A percentile compares a stretch with the other conserved stretches of the same genome.
Evolutionary conservation across 2,797 vertebrate genomes (phyloP).

Genomic region (Lateolabrax maculatus): DNA sequence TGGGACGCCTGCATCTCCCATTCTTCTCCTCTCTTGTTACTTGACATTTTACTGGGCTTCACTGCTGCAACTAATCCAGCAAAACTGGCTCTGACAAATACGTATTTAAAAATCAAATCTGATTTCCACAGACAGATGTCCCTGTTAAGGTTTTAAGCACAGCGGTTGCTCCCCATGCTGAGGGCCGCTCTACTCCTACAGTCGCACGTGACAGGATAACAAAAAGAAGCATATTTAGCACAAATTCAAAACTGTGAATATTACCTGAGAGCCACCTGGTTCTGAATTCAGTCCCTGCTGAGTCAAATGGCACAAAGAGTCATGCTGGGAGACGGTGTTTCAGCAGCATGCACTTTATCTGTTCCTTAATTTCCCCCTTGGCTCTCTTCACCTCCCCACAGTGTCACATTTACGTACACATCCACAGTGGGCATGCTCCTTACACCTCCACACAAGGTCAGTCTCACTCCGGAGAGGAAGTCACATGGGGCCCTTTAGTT

Average conservation of each 20-base stretch:
- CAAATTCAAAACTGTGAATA: slow-evolving; percentile 15
- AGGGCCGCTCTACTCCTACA: not conserved
- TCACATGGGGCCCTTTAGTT: slow-evolving; percentile 38
- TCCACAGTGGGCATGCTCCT: not conserved
- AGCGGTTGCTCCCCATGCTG: slow-evolving; percentile 2
- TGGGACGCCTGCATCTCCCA: not conserved
- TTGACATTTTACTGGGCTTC: slow-evolving; percentile 1
- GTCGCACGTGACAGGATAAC: not conserved
- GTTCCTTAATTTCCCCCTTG: slow-evolving; percentile 20
- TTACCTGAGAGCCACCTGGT: slow-evolving; percentile 23
- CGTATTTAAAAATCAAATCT: not conserved
- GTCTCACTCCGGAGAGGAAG: slow-evolving; percentile 38
- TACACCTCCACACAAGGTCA: slow-evolving; percentile 63
- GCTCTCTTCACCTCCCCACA: slow-evolving; percentile 14
- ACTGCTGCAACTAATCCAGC: not conserved
- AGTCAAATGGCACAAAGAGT: slow-evolving; percentile 23
- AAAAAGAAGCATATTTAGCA: not conserved
- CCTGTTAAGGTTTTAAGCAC: not conserved
- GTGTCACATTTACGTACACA: slow-evolving; percentile 20
- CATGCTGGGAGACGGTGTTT: slow-evolving; percentile 18
- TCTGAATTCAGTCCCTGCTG: slow-evolving; percentile 8
- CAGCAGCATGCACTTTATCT: slow-evolving; percentile 17
- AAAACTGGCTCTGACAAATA: not conserved
- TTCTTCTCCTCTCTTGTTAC: not conserved
- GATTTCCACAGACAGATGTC: not conserved